These are phyloP conservation scores for Lamellibrachia luymesi DNA, from an alignment of 1,140 invertebrate species.

Conservation along the genomic window DNA sequence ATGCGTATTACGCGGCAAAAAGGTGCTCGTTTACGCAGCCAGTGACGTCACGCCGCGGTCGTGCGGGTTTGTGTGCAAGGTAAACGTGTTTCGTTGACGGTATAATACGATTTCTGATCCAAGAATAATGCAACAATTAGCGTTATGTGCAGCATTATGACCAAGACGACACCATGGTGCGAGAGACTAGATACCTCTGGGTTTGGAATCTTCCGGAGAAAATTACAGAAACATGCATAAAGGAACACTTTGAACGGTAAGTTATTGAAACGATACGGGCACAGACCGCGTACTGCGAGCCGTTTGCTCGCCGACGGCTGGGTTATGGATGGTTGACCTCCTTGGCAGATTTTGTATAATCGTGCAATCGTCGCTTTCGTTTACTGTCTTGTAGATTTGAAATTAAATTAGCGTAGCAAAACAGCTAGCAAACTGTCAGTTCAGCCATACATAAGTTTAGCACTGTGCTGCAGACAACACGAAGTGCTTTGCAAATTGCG, in stretches of 20 bases:
- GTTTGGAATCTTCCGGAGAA: slow-evolving; percentile 99
- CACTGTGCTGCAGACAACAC: slow-evolving; percentile 3
- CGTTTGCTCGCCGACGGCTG: slow-evolving; percentile 17
- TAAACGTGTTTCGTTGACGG: slow-evolving; percentile 10
- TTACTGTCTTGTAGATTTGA: neutral
- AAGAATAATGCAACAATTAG: slow-evolving; percentile 11
- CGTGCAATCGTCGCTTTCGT: neutral
- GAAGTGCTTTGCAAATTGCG: slow-evolving; percentile 2
- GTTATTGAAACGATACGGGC: slow-evolving; percentile 36
- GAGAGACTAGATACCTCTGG: slow-evolving; percentile 99
- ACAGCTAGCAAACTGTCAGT: neutral
- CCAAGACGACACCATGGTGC: slow-evolving; percentile 74
- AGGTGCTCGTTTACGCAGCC: slow-evolving; percentile 8
- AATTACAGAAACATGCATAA: slow-evolving; percentile 90
- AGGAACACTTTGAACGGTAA: slow-evolving; percentile 97
- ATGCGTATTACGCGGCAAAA: slow-evolving; percentile 12
- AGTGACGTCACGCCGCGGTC: slow-evolving; percentile 13
- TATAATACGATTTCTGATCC: neutral
- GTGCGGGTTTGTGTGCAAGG: neutral
- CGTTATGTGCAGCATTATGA: slow-evolving; percentile 3
- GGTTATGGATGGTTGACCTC: neutral
- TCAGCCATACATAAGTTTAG: neutral
- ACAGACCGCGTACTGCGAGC: neutral
- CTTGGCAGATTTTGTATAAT: neutral
- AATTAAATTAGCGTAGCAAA: neutral